A percentile compares a stretch with the other conserved stretches of the same genome.
Conservation (phyloP, 2,113 vertebrate species). For the Leptobrachium leishanense region DNA sequence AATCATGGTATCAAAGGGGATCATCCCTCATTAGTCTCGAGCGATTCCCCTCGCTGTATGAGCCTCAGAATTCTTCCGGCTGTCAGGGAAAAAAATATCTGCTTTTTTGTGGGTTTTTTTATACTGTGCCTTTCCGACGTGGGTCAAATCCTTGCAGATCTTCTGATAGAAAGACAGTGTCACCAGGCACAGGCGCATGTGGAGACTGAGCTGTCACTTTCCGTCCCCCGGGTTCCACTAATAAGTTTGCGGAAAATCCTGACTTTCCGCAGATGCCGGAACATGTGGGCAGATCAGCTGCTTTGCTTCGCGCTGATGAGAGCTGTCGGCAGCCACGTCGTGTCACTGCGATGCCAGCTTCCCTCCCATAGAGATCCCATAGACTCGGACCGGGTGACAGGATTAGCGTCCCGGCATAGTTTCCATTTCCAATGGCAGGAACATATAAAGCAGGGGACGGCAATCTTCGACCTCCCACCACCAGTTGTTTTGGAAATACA, state of each 20-base stretch:
- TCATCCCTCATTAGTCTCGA: background rate
- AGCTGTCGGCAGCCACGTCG: constrained; percentile 6
- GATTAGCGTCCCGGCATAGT: too few species aligned
- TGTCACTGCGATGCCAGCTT: background rate
- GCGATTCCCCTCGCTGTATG: background rate
- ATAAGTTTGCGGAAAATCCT: constrained; percentile 7
- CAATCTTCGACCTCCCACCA: too few species aligned
- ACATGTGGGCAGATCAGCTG: constrained; percentile 1
- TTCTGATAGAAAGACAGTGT: background rate
- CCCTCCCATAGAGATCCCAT: background rate
- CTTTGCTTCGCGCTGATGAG: constrained; percentile 10
- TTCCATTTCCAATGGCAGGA: too few species aligned
- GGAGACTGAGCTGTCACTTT: background rate
- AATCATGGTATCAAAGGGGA: background rate
- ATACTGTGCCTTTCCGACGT: background rate
- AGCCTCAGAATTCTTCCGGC: background rate
- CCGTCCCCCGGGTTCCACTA: background rate
- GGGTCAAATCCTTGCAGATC: background rate
- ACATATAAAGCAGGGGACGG: too few species aligned
- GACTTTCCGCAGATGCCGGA: background rate
- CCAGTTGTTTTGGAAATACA: too few species aligned
- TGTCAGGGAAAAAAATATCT: background rate
- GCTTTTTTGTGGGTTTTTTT: background rate
- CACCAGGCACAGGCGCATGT: background rate
- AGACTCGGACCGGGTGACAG: constrained; percentile 4